Conservation (phyloP, 2,113 vertebrate species). For the Todiramphus chloris region DNA sequence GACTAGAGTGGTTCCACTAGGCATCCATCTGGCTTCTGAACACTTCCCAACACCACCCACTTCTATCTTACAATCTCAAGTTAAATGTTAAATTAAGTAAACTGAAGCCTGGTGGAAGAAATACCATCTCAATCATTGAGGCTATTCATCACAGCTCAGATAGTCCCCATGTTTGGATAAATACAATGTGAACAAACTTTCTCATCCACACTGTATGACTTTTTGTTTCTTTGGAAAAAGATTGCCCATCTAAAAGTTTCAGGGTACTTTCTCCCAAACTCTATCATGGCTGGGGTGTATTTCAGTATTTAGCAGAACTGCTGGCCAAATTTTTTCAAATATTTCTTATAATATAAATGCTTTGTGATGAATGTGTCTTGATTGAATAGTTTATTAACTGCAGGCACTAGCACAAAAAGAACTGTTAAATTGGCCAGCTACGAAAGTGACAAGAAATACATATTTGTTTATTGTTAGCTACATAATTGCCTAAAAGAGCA, state of each 20-base stretch:
- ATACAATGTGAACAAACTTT: background rate
- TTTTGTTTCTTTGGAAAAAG: background rate
- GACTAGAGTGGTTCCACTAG: constrained; percentile 5
- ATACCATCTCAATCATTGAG: background rate
- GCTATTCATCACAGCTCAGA: background rate
- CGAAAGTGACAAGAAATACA: background rate
- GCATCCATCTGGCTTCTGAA: constrained; percentile 18
- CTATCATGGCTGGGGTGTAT: background rate
- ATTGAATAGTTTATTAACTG: background rate
- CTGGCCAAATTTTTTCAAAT: background rate
- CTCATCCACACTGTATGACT: background rate
- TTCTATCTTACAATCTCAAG: constrained; percentile 1
- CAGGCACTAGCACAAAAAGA: background rate
- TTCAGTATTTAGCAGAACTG: background rate
- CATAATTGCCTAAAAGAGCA: background rate
- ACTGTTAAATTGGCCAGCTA: background rate
- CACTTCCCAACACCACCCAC: constrained; percentile 30
- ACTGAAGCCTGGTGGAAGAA: background rate
- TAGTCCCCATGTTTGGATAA: background rate
- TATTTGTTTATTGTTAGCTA: constrained; percentile 5
- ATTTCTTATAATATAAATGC: background rate
- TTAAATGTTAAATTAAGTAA: constrained; percentile 20
- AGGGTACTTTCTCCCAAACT: background rate
- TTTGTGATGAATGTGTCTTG: background rate
- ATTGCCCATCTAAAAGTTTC: background rate